Conservation (phyloP, 2,797 vertebrate genomes). For the Enteromius thamalakanensis region DNA sequence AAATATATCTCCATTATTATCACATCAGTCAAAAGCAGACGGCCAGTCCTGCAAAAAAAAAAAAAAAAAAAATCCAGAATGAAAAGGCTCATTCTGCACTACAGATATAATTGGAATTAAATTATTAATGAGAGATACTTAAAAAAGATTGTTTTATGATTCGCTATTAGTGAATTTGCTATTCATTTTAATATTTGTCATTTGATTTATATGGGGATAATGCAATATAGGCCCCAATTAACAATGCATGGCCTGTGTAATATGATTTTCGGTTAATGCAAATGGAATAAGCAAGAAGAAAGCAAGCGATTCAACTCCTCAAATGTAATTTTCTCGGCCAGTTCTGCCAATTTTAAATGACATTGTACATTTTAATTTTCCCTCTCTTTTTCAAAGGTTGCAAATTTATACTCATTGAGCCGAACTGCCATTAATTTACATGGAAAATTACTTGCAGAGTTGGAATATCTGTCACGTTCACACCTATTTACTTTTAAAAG, state of each 20-base stretch:
- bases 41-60: slow-evolving; percentile 28
- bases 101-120: slow-evolving; percentile 90
- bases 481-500: slow-evolving; percentile 81
- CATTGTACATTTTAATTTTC: slow-evolving; percentile 87
- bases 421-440: slow-evolving; percentile 85
- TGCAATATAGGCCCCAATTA: slow-evolving; percentile 89
- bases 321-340: slow-evolving; percentile 85
- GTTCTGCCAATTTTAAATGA: slow-evolving; percentile 88
- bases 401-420: slow-evolving; percentile 86
- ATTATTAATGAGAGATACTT: slow-evolving; percentile 91
- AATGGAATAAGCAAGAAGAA: slow-evolving; percentile 83
- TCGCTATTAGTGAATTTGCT: slow-evolving; percentile 90
- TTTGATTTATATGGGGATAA: slow-evolving; percentile 92
- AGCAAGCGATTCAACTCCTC: slow-evolving; percentile 82
- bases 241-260: slow-evolving; percentile 89
- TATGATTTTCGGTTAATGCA: slow-evolving; percentile 87
- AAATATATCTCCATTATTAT: slow-evolving; percentile 67
- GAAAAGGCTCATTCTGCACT: slow-evolving; percentile 75
- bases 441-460: slow-evolving; percentile 83
- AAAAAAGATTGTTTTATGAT: slow-evolving; percentile 91
- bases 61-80: slow-evolving; percentile 66
- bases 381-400: slow-evolving; percentile 73
- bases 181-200: slow-evolving; percentile 92
- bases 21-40: slow-evolving; percentile 64
- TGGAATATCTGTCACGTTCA: slow-evolving; percentile 77